Percentiles rank a stretch among this genome's conserved stretches.
Evolutionary conservation across 2,797 vertebrate genomes (phyloP).

Genomic region (Enteromius radiatus): DNA sequence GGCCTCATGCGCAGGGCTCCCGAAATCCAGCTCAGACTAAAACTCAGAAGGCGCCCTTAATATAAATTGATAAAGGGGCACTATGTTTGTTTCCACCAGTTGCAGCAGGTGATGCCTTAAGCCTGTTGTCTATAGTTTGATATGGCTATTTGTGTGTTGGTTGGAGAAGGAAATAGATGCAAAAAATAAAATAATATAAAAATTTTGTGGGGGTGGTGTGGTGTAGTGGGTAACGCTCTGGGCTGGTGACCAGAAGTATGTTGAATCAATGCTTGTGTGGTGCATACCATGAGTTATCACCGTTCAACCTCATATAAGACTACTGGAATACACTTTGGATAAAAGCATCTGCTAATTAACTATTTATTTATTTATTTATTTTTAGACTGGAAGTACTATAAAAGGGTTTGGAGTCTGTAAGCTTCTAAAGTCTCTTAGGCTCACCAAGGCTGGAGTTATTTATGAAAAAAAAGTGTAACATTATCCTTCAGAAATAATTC

Average conservation of each 20-base stretch:
- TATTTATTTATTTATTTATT: not conserved
- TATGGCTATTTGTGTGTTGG: not conserved
- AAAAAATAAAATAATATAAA: not conserved
- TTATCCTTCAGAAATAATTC: not conserved
- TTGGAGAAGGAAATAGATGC: not conserved
- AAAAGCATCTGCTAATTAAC: slow-evolving; percentile 12
- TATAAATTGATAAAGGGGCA: slow-evolving; percentile 45
- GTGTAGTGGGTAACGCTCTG: not conserved
- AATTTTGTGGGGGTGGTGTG: not conserved
- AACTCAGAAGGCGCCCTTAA: slow-evolving; percentile 59
- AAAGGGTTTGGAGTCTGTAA: not conserved
- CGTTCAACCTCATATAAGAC: not conserved
- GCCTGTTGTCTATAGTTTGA: not conserved
- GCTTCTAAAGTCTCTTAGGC: not conserved
- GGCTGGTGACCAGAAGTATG: not conserved
- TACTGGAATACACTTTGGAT: not conserved
- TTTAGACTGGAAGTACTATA: not conserved
- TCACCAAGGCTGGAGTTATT: not conserved
- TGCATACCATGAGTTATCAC: slow-evolving; percentile 5
- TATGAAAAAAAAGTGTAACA: not conserved
- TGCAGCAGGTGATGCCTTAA: slow-evolving; percentile 38
- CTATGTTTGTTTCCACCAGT: slow-evolving; percentile 12
- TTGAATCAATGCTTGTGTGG: not conserved
- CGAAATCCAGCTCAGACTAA: slow-evolving; percentile 40
- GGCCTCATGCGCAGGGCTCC: slow-evolving; percentile 58